phyloP scores from a whole-genome alignment of 2,113 vertebrate species.

The Pogona vitticeps region DNA sequence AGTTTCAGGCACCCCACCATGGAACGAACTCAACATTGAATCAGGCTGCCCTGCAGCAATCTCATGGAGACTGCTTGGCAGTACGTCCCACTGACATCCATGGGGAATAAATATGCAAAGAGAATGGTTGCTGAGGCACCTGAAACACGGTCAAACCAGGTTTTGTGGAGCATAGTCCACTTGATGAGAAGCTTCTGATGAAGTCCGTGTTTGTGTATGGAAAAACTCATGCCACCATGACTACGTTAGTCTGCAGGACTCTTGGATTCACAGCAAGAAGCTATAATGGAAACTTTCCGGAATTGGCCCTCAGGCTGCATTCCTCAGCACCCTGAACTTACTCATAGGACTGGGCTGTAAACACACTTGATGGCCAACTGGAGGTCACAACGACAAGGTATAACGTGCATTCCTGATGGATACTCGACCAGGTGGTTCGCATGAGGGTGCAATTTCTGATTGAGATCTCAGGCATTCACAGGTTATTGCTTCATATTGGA shows the following conservation, averaged over 20 bases:
- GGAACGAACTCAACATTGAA: neutral
- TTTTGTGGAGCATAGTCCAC: neutral
- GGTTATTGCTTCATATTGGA: neutral
- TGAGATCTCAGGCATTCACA: neutral
- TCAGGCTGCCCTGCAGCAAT: neutral
- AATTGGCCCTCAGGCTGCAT: conserved; percentile 2
- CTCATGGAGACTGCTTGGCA: neutral
- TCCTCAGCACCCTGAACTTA: neutral
- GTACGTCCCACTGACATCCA: neutral
- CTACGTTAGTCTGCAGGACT: neutral
- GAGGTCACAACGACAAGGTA: neutral
- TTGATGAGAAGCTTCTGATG: neutral
- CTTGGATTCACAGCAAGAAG: neutral
- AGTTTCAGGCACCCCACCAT: neutral
- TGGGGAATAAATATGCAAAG: neutral
- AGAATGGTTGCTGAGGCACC: neutral
- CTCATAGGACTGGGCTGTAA: conserved; percentile 9
- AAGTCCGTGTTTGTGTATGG: neutral
- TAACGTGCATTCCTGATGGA: neutral
- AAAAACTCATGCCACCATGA: neutral
- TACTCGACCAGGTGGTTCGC: neutral
- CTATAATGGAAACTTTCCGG: neutral
- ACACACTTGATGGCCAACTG: neutral
- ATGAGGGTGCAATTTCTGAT: neutral
- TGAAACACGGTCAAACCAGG: neutral